A percentile compares a stretch with the other conserved stretches of the same genome.
These are phyloP conservation scores for Lutra lutra DNA, from an alignment of 2,797 vertebrate genomes.

Conservation along the genomic window DNA sequence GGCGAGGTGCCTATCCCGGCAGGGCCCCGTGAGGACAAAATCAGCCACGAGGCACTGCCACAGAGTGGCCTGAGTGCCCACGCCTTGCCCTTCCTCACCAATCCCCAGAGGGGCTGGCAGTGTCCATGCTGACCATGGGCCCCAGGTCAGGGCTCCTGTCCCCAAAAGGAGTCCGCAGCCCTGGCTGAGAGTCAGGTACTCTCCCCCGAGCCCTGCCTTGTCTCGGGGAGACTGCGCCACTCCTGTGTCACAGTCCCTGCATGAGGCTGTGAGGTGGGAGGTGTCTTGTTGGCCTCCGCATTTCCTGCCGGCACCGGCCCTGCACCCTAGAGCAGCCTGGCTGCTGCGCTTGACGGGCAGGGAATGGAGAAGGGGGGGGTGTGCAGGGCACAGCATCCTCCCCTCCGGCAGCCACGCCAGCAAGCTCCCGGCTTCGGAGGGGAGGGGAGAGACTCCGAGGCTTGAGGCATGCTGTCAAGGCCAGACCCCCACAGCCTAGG, in stretches of 20 bases:
- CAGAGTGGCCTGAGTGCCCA: not conserved
- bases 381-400: not conserved
- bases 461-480: accelerated
- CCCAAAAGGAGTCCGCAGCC: accelerated
- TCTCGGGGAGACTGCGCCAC: not conserved
- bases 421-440: not conserved
- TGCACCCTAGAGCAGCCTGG: too few species aligned
- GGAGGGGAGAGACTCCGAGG: not conserved
- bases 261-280: not conserved
- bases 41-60: too few species aligned
- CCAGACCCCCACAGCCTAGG: not conserved
- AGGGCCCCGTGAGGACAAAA: not conserved
- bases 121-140: not conserved
- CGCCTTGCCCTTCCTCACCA: not conserved
- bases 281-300: not conserved
- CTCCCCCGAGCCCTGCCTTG: not conserved
- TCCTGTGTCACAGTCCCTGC: not conserved
- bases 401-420: not conserved
- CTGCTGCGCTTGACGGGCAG: not conserved
- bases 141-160: not conserved
- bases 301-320: not conserved
- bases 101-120: not conserved
- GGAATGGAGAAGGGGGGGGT: accelerated
- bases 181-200: not conserved
- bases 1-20: not conserved